Evolutionary conservation across 1,140 invertebrate genomes (phyloP).

Genomic region (Cydia fagiglandana): DNA sequence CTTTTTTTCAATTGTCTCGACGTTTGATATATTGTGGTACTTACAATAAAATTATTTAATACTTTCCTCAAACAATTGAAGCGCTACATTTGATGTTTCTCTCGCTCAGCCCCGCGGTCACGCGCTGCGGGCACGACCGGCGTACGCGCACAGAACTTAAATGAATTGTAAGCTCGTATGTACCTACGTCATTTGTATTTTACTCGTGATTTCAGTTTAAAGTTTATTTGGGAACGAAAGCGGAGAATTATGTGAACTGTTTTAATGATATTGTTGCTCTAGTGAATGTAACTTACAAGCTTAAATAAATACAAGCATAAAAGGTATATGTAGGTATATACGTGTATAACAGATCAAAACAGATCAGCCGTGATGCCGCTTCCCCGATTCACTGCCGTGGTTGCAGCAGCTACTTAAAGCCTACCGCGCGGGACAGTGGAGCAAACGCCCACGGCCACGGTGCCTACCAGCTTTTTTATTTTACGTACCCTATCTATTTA

Average conservation of each 20-base stretch:
- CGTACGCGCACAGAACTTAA: conserved; percentile 53
- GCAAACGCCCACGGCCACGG: too few relatives aligned
- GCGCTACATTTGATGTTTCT: conserved; percentile 29
- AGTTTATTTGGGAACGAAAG: conserved; percentile 29
- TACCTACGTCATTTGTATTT: conserved; percentile 45
- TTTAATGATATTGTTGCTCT: not conserved
- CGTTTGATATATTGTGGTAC: not conserved
- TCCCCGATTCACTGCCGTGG: too few relatives aligned
- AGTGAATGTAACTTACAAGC: not conserved
- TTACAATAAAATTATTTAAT: conserved; percentile 1
- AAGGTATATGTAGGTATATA: not conserved
- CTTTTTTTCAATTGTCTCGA: not conserved
- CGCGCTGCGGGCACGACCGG: conserved; percentile 49
- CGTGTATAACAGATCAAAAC: too few relatives aligned
- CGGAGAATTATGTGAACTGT: conserved; percentile 3
- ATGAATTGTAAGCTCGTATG: conserved; percentile 49
- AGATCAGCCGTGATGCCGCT: too few relatives aligned
- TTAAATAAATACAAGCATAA: not conserved
- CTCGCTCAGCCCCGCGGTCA: conserved; percentile 37
- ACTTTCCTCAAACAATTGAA: conserved; percentile 11
- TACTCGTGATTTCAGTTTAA: conserved; percentile 28
- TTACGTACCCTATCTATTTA: too few relatives aligned
- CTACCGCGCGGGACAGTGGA: too few relatives aligned
- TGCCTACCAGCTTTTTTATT: too few relatives aligned
- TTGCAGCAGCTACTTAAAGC: too few relatives aligned